Base-by-base conservation (phyloP, 2,888 invertebrate genomes). In the Margaritifera margaritifera region DNA sequence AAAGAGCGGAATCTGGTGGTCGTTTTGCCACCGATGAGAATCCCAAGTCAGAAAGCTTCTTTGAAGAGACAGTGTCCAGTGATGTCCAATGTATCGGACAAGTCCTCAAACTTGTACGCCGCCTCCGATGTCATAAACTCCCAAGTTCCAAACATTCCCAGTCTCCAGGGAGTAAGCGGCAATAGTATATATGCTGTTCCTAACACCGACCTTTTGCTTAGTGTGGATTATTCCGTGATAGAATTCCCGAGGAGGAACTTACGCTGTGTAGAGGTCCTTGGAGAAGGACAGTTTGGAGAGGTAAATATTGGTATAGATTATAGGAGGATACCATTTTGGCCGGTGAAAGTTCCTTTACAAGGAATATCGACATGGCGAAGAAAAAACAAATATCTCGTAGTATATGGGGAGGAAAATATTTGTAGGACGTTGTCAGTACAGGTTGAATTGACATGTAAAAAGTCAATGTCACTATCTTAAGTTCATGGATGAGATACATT, bases 271-370 rank as follows among this genome's bases (percentile, higher is more conserved):
- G 95, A 95, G 71, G 95, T 95, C 88, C 92, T 96, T 59, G 95
- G 95, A 25, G 96, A 95, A 89, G 96, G 96, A 74, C 94, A 94
- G 70, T 96, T 95, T 89, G 96, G 96, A 89, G 95, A 95, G 90
- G 96, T 96, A 68, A 64, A 76, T 42, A 42, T 64, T 56, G n/a
- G 2, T n/a, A 61, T 20, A 1, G 8, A 42, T 42, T 42, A 1
- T 11, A 2, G 11, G 11, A 42, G 42, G 42, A 42, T 42, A 42
- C 42, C 11, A 42, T 42, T 11, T 42, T 11, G 42, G 11, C 42
- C 8, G 42, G 11, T 42, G 42, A 42, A 31, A 31, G 6, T 31
- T 31, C 31, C 31, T 31, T 8, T 11, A 8, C 2, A 42, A 42
- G 42, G 11, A 42, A 42, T 11, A 42, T 8, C 31, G 31, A 31